Base-by-base conservation (phyloP, 2,113 vertebrate species). In the Tupaia chinensis region DNA sequence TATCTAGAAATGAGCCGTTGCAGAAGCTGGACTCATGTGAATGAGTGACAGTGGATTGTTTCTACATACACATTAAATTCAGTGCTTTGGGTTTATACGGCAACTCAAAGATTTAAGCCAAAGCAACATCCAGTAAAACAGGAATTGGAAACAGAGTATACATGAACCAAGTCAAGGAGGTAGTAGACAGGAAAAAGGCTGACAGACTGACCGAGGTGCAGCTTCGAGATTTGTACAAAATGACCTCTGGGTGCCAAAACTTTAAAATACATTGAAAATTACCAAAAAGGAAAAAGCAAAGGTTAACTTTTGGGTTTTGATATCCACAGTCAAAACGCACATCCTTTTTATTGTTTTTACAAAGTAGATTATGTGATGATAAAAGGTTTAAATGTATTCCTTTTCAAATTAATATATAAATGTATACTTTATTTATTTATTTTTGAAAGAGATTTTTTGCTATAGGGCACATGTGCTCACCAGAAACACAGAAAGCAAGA, bases 161-260 rank as follows among this genome's bases (percentile, higher is more conserved):
- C 89, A 99, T 99, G 99, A 99, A 99, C 98, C 99, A 98, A 98
- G 99, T 99, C 86, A 99, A 99, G 96, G 99, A 99, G 98, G 99
- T 99, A 97, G 98, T 99, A 44, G 99, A 99, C 96, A 99, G 98
- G 97, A 99, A 99, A 98, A 99, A 99, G 96, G 99, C 99, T 15
- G 98, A 98, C 61, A 99, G 98, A 81, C 97, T 99, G 98, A 99
- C 97, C 99, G 99, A 98, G 99, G 98, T 7, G 99, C 99, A 3
- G 99, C 99, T 6, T 98, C 98, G 15, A 99, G 99, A 95, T 99
- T 99, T 94, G 95, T 99, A 60, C 99, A 99, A 96, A 99, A 98
- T 56, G 99, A 99, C 0, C 98, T 99, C 27, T 99, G 99, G 98
- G 98, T 99, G 63, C 97, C 99, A 3, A 98, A 99, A 0, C 68